phyloP scores from a whole-genome alignment of 2,888 invertebrate genomes.

The Actias luna region DNA sequence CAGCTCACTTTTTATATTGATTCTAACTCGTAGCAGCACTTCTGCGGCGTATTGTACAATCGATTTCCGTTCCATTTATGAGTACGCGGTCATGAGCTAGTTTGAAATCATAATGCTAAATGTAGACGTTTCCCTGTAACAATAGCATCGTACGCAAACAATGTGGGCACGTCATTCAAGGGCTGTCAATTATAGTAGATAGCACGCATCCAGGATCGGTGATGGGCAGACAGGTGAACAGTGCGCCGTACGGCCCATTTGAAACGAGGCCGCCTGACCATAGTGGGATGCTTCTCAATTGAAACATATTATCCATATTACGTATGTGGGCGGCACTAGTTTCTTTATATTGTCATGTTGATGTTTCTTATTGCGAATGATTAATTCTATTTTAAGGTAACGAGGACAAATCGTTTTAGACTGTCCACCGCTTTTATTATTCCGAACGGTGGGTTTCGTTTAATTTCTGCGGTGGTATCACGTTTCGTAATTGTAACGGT shows the following conservation, averaged over 20 bases:
- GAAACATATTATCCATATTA: constrained; percentile 60
- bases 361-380: constrained; percentile 31
- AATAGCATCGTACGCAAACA: not conserved
- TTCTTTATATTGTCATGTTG: constrained; percentile 37
- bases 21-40: not conserved
- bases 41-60: not conserved
- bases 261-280: constrained; percentile 52
- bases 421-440: not conserved
- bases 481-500: not conserved
- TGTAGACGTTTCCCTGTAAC: not conserved
- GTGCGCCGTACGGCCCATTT: constrained; percentile 39
- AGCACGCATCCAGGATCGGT: not conserved
- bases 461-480: constrained; percentile 1
- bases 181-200: constrained; percentile 25
- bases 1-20: not conserved
- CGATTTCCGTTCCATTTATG: not conserved
- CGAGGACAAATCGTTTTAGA: constrained; percentile 25
- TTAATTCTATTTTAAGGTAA: constrained; percentile 28
- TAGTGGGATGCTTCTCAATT: constrained; percentile 58
- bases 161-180: not conserved
- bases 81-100: not conserved
- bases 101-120: not conserved
- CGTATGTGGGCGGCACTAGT: constrained; percentile 51
- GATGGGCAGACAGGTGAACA: constrained; percentile 43
- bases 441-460: not conserved